Percentiles rank a stretch among this genome's conserved stretches.
phyloP scores from a whole-genome alignment of 2,113 vertebrate genomes.

The Myotis lucifugus region DNA sequence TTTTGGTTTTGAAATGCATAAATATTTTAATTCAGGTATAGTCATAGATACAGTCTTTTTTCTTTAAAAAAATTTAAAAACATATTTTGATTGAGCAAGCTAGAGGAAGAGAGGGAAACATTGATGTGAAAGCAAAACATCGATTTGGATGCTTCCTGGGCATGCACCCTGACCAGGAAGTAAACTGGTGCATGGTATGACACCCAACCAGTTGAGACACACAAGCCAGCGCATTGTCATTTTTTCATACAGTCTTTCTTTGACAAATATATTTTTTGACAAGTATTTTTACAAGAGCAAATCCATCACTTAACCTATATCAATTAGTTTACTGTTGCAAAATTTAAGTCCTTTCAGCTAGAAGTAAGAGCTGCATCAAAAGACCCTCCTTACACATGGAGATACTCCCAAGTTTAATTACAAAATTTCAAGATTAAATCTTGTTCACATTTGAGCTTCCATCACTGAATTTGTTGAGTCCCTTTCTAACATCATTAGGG shows the following conservation, averaged over 20 bases:
- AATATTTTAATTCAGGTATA: background rate
- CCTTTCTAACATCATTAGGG: background rate
- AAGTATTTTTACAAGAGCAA: slow-evolving; percentile 20
- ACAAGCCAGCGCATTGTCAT: background rate
- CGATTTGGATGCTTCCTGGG: background rate
- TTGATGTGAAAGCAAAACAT: background rate
- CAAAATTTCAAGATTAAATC: background rate
- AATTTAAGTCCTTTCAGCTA: background rate
- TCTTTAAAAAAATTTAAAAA: background rate
- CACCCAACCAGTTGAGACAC: background rate
- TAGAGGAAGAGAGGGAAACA: background rate
- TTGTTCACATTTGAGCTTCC: background rate
- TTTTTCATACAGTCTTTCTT: background rate
- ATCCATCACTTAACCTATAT: background rate
- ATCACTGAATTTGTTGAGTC: background rate
- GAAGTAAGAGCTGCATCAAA: background rate
- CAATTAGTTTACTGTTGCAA: slow-evolving; percentile 8
- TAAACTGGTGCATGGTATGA: background rate
- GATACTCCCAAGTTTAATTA: background rate
- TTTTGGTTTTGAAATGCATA: background rate
- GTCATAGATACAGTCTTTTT: background rate
- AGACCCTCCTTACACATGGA: background rate
- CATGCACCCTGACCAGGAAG: background rate
- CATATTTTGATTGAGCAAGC: background rate
- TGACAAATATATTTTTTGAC: background rate